Evolutionary conservation across 2,888 invertebrate genomes (phyloP).

Genomic region (Nemurella pictetii): DNA sequence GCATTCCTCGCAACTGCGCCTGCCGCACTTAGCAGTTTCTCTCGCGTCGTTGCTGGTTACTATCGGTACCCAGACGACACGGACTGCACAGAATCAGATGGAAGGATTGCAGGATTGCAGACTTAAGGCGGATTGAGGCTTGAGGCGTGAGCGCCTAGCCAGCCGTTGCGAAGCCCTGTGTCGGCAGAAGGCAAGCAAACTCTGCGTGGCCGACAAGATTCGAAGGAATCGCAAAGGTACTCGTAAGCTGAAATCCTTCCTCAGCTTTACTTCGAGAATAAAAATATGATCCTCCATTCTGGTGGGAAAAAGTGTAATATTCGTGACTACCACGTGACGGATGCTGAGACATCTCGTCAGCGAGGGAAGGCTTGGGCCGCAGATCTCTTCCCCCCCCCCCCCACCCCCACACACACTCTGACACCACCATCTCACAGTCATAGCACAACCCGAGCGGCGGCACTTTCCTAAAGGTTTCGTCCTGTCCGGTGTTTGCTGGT

Average conservation of each 20-base stretch:
- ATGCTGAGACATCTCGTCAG: background rate
- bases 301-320: background rate
- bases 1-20: too few relatives aligned
- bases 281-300: slow-evolving; percentile 19
- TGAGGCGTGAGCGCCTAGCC: slow-evolving; percentile 33
- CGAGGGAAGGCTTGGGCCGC: background rate
- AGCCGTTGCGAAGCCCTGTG: slow-evolving; percentile 32
- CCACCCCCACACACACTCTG: background rate
- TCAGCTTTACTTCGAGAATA: slow-evolving; percentile 17
- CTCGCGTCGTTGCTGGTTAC: too few relatives aligned
- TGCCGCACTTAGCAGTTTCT: too few relatives aligned
- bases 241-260: slow-evolving; percentile 20
- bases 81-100: background rate
- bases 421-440: background rate
- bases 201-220: slow-evolving; percentile 22
- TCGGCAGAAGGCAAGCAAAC: too few relatives aligned
- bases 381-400: background rate
- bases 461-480: too few relatives aligned
- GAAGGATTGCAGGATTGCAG: background rate
- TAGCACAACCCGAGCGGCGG: too few relatives aligned
- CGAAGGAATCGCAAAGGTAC: background rate
- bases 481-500: background rate
- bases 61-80: background rate
- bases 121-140: background rate
- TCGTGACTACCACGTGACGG: background rate